Evolutionary conservation across 2,888 invertebrate genomes (phyloP), one percentile per base, ranked within the genome.

Genomic region (Philaethria dido): DNA sequence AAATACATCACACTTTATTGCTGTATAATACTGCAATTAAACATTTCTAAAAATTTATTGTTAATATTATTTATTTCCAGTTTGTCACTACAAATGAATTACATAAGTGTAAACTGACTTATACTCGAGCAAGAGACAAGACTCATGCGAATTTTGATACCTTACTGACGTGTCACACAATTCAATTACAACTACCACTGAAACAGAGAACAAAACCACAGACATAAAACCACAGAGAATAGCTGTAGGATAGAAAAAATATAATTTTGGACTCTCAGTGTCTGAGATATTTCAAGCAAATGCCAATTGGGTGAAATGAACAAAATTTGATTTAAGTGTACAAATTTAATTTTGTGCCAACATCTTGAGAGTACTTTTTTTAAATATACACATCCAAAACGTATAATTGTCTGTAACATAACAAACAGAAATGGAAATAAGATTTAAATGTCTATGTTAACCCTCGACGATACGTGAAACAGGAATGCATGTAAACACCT

Each of bases 101-200:
- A 54, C 3, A 8, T n/a, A 59, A 68, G 67, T 71, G 65, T 69
- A 73, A 73, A 69, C 71, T 63, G 55, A 59, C 62, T 25, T 57
- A 42, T 39, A 50, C 67, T 68, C 71, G 64, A 48, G 66, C 60
- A 47, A 68, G 61, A 61, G 64, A 72, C 70, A 69, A 72, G 72
- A 72, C 50, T 39, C 74, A 74, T 74, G 74, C 74, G 71, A 73
- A 74, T 74, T 74, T 74, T 69, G 72, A 64, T 62, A 64, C 60
- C 71, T 57, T 68, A 66, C 14, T 45, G 16, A 63, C 50, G 71
- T 64, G 48, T 11, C 48, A 66, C 63, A 69, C 68, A 69, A 48
- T 63, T 47, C 47, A 54, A 60, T 62, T 47, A 55, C 47, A 66
- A 47, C 64, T 67, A 62, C 50, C 50, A 57, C 60, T 66, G 50